Evolutionary conservation across 2,113 vertebrate species (phyloP).

Genomic region (Rhinolophus ferrumequinum): DNA sequence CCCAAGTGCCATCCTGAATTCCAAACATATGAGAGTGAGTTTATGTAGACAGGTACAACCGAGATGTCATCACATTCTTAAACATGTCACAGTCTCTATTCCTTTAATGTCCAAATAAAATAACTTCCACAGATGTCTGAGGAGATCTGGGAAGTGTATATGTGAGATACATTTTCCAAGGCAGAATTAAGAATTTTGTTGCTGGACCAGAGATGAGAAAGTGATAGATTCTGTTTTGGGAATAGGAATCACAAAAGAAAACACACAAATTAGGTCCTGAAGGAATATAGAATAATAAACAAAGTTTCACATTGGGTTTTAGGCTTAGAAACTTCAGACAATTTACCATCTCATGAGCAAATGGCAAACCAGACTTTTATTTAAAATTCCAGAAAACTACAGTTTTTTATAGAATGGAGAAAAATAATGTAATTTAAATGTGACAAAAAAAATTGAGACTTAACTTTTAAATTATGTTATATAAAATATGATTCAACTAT

Average conservation of each 20-base stretch:
- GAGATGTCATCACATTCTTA: background rate
- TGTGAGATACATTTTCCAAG: background rate
- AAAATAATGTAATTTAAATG: background rate
- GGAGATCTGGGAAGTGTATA: background rate
- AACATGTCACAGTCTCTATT: background rate
- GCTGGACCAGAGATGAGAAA: background rate
- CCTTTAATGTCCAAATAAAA: constrained; percentile 19
- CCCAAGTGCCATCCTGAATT: background rate
- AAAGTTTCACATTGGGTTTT: constrained; percentile 29
- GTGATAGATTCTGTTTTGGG: background rate
- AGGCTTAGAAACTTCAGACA: background rate
- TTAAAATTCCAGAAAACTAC: background rate
- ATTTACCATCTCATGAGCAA: background rate
- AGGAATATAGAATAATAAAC: constrained; percentile 3
- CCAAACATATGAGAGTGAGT: background rate
- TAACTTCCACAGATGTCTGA: background rate
- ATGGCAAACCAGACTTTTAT: background rate
- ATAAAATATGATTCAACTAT: background rate
- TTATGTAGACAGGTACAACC: background rate
- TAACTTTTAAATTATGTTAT: background rate
- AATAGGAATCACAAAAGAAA: constrained; percentile 22
- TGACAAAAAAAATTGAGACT: background rate
- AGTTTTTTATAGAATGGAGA: background rate
- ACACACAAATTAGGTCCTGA: constrained; percentile 32
- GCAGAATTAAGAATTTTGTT: constrained; percentile 9